Conservation (phyloP, 2,797 vertebrate species). For the Alectoris magna region DNA sequence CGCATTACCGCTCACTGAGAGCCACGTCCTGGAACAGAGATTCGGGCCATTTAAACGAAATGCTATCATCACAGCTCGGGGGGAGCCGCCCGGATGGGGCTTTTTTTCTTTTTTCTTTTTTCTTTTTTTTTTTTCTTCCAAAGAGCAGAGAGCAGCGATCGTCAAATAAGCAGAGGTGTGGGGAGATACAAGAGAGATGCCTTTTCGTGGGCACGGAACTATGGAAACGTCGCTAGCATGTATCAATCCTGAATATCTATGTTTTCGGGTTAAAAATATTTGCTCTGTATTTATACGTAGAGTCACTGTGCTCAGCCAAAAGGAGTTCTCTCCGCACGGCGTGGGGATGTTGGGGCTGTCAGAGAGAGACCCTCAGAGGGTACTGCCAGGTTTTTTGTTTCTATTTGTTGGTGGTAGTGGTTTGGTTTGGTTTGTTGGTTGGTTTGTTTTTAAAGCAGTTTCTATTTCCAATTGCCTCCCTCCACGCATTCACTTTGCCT, state of each 20-base stretch:
- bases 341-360: background rate
- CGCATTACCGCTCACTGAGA: rapidly evolving
- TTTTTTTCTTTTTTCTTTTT: background rate
- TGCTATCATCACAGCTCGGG: too few species aligned
- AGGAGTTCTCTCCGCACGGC: background rate
- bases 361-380: background rate
- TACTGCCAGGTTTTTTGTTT: background rate
- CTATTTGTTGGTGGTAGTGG: too few species aligned
- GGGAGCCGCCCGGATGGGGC: background rate
- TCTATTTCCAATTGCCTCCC: background rate
- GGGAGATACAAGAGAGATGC: background rate
- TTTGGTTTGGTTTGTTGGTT: background rate
- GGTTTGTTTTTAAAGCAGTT: background rate
- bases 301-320: background rate
- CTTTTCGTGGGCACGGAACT: rapidly evolving
- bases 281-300: background rate
- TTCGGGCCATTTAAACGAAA: background rate
- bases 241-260: background rate
- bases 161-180: background rate
- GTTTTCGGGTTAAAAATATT: background rate
- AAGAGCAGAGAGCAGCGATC: rapidly evolving
- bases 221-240: background rate
- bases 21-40: background rate
- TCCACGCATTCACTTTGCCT: background rate
- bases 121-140: background rate